A percentile compares a stretch with the other conserved stretches of the same genome.
Evolutionary conservation across 23 tunicate species (phyloP).

Genomic region (Styela plicata): DNA sequence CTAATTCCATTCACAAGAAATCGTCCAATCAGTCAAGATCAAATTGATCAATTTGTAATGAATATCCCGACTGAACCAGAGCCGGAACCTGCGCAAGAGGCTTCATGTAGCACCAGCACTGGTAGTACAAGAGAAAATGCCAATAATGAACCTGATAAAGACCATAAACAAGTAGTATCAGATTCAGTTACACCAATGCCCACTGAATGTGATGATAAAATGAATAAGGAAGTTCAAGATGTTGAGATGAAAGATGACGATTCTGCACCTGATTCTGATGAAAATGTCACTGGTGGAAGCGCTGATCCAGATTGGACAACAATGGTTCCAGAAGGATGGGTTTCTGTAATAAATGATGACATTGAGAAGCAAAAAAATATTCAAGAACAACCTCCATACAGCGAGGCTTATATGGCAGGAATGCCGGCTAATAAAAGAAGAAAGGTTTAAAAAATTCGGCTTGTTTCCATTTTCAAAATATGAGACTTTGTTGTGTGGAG

Average conservation of each 20-base stretch:
- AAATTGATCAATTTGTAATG: slow-evolving; percentile 56
- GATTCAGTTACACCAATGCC: background rate
- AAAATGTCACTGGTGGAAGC: background rate
- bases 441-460: slow-evolving; percentile 54
- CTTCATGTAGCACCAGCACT: background rate
- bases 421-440: slow-evolving; percentile 80
- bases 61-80: background rate
- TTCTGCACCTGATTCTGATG: background rate
- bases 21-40: slow-evolving; percentile 24
- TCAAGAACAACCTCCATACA: slow-evolving; percentile 47
- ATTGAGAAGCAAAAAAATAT: slow-evolving; percentile 57
- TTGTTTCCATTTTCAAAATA: too few species aligned
- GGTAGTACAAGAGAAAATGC: background rate
- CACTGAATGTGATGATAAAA: background rate
- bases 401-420: slow-evolving; percentile 72
- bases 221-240: background rate
- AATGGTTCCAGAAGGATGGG: slow-evolving; percentile 64
- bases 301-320: slow-evolving; percentile 5
- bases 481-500: too few species aligned
- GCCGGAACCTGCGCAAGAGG: background rate
- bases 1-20: slow-evolving; percentile 14
- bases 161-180: background rate
- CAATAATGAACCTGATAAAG: too few species aligned
- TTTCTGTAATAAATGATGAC: slow-evolving; percentile 51
- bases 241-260: background rate